Conservation (phyloP, 2,888 invertebrate genomes). For the Gari tellinella region DNA sequence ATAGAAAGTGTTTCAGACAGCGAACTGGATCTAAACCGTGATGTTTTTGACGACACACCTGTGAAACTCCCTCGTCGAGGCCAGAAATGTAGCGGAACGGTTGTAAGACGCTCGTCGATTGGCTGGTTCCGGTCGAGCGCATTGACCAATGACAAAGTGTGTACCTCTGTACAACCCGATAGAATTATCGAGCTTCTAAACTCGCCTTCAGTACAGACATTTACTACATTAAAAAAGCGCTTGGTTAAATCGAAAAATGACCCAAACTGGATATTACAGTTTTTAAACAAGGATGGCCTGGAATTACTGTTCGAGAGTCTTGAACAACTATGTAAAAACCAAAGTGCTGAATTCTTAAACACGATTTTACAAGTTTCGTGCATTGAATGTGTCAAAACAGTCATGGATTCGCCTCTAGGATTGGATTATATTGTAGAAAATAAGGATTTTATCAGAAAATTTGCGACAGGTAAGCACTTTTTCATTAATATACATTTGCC, state of each 20-base stretch:
- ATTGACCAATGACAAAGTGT: constrained; percentile 40
- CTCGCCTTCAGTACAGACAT: constrained; percentile 68
- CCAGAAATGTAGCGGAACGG: constrained; percentile 55
- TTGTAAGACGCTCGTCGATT: constrained; percentile 67
- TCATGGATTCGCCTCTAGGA: constrained; percentile 95
- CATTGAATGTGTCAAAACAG: constrained; percentile 70
- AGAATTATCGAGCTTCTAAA: constrained; percentile 59
- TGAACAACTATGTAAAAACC: constrained; percentile 67
- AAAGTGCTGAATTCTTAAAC: constrained; percentile 67
- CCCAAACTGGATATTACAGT: constrained; percentile 72
- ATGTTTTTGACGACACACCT: constrained; percentile 41
- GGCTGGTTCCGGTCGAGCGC: constrained; percentile 60
- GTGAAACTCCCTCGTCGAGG: constrained; percentile 53
- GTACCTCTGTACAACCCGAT: constrained; percentile 53
- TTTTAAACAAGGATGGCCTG: constrained; percentile 73
- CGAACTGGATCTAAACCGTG: constrained; percentile 62
- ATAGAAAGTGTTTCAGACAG: constrained; percentile 70
- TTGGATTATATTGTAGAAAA: constrained; percentile 98
- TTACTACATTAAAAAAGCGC: constrained; percentile 66
- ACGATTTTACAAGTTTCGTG: constrained; percentile 72
- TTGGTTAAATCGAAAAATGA: constrained; percentile 62
- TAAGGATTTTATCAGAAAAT: constrained; percentile 95
- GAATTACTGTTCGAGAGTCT: constrained; percentile 74
- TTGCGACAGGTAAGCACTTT: constrained; percentile 89
- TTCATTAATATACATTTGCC: background rate